Percentiles rank a stretch among this genome's conserved stretches.
Conservation (phyloP, 2,888 invertebrate species). For the Pherbina coryleti region DNA sequence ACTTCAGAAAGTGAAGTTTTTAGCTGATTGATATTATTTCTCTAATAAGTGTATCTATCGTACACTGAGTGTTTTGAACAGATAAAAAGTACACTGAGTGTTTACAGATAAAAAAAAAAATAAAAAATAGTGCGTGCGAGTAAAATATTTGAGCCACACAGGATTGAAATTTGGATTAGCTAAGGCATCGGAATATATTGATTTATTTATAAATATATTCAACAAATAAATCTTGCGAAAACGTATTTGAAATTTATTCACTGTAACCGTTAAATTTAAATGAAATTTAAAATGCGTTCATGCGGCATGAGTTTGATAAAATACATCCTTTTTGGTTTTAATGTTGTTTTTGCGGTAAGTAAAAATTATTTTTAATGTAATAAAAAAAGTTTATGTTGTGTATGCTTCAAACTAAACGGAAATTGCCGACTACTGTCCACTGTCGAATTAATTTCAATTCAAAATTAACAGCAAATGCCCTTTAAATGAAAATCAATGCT, state of each 20-base stretch:
- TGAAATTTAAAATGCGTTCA: slow-evolving; percentile 62
- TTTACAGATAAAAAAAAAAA: background rate
- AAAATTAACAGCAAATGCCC: too few relatives aligned
- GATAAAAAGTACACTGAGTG: background rate
- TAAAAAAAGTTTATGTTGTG: background rate
- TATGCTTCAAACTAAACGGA: too few relatives aligned
- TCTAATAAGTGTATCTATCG: too few relatives aligned
- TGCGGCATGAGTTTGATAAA: slow-evolving; percentile 74
- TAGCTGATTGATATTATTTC: background rate
- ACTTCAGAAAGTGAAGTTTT: background rate
- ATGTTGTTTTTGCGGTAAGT: slow-evolving; percentile 76
- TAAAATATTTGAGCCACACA: too few relatives aligned
- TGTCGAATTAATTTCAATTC: too few relatives aligned
- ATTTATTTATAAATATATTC: too few relatives aligned
- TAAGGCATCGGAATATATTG: too few relatives aligned
- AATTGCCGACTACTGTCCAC: too few relatives aligned
- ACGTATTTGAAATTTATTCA: background rate
- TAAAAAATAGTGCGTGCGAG: too few relatives aligned
- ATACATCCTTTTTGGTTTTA: slow-evolving; percentile 75
- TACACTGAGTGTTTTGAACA: background rate
- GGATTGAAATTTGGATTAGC: too few relatives aligned
- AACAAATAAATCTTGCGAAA: too few relatives aligned
- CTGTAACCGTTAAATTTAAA: slow-evolving; percentile 39
- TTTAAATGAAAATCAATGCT: background rate
- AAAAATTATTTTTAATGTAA: background rate